These are phyloP conservation scores for Andrena fulva DNA, from an alignment of 2,888 invertebrate genomes.

Conservation along the genomic window DNA sequence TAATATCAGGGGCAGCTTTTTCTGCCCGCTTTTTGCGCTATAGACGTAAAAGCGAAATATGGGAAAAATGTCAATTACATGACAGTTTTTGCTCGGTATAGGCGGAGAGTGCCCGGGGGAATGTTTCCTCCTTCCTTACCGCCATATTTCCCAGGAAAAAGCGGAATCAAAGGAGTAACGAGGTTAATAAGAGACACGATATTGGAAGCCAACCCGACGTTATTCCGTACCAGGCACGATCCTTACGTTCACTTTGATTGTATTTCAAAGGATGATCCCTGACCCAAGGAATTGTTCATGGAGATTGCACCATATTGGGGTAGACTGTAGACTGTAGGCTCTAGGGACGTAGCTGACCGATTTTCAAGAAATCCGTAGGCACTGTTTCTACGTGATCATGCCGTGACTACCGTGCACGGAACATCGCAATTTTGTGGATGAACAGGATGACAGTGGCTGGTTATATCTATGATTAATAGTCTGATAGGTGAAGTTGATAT, in stretches of 20 bases:
- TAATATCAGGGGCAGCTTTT: constrained; percentile 27
- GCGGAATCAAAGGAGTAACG: constrained; percentile 27
- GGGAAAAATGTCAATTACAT: constrained; percentile 38
- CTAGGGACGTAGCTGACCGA: background rate
- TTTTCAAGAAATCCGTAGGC: background rate
- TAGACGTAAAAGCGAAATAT: constrained; percentile 23
- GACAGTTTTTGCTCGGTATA: background rate
- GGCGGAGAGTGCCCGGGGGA: background rate
- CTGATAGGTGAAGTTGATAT: too few species aligned
- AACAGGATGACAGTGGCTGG: background rate
- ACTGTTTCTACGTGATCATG: background rate
- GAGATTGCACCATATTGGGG: constrained; percentile 10
- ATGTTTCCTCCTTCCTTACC: background rate
- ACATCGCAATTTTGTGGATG: background rate
- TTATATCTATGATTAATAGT: background rate
- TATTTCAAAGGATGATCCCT: constrained; percentile 29
- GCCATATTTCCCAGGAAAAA: background rate
- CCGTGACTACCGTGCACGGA: constrained; percentile 8
- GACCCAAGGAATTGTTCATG: constrained; percentile 10
- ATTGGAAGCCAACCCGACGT: constrained; percentile 10
- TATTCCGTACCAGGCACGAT: constrained; percentile 34
- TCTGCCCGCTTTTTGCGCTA: background rate
- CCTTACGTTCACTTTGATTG: constrained; percentile 17
- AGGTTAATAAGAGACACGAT: constrained; percentile 29
- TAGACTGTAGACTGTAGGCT: too few species aligned